Conservation (phyloP, 2,113 vertebrate species). For the Chionis minor region DNA sequence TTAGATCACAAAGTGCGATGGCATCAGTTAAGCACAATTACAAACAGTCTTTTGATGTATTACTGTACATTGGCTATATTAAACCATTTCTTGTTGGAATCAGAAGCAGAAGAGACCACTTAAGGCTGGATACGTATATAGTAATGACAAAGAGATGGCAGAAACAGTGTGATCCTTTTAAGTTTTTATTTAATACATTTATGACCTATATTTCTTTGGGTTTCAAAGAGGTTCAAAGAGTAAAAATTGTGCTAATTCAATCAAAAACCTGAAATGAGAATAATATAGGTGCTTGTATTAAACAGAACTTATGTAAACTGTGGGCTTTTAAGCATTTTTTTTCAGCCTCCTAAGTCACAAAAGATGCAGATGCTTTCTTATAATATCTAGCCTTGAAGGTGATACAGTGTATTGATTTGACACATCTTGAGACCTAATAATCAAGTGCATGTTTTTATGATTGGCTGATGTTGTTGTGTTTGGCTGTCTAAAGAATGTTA, state of each 20-base stretch:
- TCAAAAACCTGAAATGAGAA: neutral
- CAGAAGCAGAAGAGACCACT: neutral
- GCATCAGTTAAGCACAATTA: neutral
- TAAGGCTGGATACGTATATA: neutral
- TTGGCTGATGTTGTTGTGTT: slow-evolving; percentile 64
- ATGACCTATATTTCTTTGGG: neutral
- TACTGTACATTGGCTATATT: neutral
- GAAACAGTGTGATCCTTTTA: neutral
- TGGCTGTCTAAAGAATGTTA: slow-evolving; percentile 55
- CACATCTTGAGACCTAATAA: slow-evolving; percentile 68
- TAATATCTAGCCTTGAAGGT: slow-evolving; percentile 55
- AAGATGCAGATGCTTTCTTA: neutral
- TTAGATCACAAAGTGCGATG: neutral
- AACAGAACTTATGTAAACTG: neutral
- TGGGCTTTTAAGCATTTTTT: neutral
- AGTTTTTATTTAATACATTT: neutral
- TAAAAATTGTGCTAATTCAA: neutral
- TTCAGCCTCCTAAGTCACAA: neutral
- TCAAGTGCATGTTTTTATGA: slow-evolving; percentile 68
- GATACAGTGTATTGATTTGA: slow-evolving; percentile 66
- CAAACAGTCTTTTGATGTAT: neutral
- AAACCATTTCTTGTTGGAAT: neutral
- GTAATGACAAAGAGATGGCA: neutral
- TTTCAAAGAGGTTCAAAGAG: neutral
- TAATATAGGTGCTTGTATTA: neutral